Conservation (phyloP, 1,140 invertebrate genomes). For the Eriosoma lanigerum region DNA sequence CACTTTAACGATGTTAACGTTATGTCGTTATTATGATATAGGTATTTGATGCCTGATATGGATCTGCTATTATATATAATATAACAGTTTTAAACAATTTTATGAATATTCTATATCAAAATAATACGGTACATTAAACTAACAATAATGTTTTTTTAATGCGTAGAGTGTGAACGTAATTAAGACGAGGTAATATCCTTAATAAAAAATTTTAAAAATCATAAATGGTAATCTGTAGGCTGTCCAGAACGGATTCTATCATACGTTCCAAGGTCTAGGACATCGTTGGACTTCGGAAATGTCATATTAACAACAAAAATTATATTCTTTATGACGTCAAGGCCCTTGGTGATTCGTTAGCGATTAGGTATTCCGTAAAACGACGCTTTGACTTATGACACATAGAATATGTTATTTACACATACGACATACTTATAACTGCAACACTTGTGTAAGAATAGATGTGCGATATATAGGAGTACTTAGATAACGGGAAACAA, state of each 20-base stretch:
- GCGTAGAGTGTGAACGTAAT: not conserved
- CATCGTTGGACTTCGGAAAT: constrained; percentile 41
- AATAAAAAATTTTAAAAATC: constrained; percentile 37
- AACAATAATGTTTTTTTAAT: constrained; percentile 35
- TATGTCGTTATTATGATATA: too few species aligned
- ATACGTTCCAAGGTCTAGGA: constrained; percentile 22
- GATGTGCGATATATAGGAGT: not conserved
- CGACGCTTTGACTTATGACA: not conserved
- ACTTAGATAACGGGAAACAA: not conserved
- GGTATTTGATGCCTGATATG: too few species aligned
- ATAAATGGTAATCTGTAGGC: constrained; percentile 46
- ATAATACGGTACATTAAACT: constrained; percentile 15
- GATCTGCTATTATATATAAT: too few species aligned
- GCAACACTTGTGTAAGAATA: too few species aligned
- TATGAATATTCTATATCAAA: constrained; percentile 4
- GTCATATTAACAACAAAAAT: constrained; percentile 20
- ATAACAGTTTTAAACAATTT: not conserved
- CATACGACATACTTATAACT: too few species aligned
- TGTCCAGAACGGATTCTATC: constrained; percentile 43
- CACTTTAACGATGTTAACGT: too few species aligned
- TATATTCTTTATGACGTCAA: constrained; percentile 39
- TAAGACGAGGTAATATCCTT: constrained; percentile 40
- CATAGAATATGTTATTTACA: not conserved
- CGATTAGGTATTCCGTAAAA: not conserved
- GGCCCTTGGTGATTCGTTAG: not conserved